A percentile compares a stretch with the other conserved stretches of the same genome.
phyloP scores from a whole-genome alignment of 2,113 vertebrate genomes.

The Bostrychus sinensis region DNA sequence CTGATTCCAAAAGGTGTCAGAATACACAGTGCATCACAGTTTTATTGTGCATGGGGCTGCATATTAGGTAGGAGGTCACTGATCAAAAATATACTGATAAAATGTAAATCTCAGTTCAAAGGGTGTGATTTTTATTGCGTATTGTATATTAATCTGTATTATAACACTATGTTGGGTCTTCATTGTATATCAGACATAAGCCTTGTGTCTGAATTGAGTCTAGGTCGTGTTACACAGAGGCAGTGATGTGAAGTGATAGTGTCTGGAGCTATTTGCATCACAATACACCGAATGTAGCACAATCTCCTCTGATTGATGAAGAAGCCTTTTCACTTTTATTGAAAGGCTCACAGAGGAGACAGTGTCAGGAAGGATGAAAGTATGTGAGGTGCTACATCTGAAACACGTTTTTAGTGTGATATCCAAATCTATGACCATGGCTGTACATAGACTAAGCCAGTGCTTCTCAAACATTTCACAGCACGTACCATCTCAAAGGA shows the following conservation, averaged over 20 bases:
- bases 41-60: no score
- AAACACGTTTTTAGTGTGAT: slow-evolving; percentile 21
- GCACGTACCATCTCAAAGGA: background rate
- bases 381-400: slow-evolving; percentile 10
- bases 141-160: background rate
- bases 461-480: background rate
- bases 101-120: no score
- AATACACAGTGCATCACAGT: no score
- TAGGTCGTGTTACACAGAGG: background rate
- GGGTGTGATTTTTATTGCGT: no score
- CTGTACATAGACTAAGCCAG: background rate
- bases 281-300: slow-evolving; percentile 17
- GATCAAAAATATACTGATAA: no score
- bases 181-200: background rate
- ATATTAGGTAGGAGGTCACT: no score
- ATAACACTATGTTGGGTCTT: background rate
- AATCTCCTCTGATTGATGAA: slow-evolving; percentile 21
- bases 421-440: background rate
- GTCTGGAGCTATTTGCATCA: slow-evolving; percentile 35
- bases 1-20: no score
- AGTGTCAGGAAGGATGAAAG: slow-evolving; percentile 41
- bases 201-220: slow-evolving; percentile 1
- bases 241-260: slow-evolving; percentile 22
- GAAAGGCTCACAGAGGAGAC: slow-evolving; percentile 28
- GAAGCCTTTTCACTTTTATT: slow-evolving; percentile 31